These are phyloP conservation scores for Caenorhabditis parvicauda DNA, from an alignment of 2,888 invertebrate genomes.

Conservation along the genomic window DNA sequence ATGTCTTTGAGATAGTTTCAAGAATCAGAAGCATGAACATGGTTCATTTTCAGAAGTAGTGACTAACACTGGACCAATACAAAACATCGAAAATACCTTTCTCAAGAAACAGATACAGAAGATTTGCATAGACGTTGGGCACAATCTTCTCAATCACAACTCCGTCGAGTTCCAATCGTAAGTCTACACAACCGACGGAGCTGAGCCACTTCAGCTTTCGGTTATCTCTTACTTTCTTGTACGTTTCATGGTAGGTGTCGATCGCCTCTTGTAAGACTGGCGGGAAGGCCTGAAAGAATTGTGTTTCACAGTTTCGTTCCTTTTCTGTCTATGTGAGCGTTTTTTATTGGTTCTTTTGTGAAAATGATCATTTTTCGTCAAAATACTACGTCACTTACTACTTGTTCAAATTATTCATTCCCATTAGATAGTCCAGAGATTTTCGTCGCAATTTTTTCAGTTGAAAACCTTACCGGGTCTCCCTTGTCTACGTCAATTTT, in stretches of 20 bases:
- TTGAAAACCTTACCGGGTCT: constrained; percentile 12
- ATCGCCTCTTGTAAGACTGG: constrained; percentile 23
- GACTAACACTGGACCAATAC: not conserved
- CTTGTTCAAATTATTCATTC: too few species aligned
- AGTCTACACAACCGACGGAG: constrained; percentile 25
- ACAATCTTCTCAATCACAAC: constrained; percentile 35
- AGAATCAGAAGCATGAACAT: not conserved
- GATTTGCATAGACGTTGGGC: constrained; percentile 40
- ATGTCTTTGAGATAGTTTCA: not conserved
- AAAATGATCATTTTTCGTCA: not conserved
- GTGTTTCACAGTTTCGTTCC: too few species aligned
- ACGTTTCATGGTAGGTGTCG: constrained; percentile 29
- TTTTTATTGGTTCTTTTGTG: too few species aligned
- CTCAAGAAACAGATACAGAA: constrained; percentile 46
- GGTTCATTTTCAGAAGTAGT: not conserved
- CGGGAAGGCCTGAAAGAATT: constrained; percentile 25
- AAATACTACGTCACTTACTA: too few species aligned
- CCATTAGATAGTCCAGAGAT: too few species aligned
- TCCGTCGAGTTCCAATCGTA: constrained; percentile 41
- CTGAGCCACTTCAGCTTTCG: constrained; percentile 42
- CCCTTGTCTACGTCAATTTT: constrained; percentile 29
- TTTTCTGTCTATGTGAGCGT: too few species aligned
- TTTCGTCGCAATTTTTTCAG: not conserved
- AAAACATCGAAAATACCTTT: constrained; percentile 44
- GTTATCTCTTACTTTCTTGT: constrained; percentile 19